Conservation (phyloP, 2,888 invertebrate genomes). For the Nomada ruficornis region DNA sequence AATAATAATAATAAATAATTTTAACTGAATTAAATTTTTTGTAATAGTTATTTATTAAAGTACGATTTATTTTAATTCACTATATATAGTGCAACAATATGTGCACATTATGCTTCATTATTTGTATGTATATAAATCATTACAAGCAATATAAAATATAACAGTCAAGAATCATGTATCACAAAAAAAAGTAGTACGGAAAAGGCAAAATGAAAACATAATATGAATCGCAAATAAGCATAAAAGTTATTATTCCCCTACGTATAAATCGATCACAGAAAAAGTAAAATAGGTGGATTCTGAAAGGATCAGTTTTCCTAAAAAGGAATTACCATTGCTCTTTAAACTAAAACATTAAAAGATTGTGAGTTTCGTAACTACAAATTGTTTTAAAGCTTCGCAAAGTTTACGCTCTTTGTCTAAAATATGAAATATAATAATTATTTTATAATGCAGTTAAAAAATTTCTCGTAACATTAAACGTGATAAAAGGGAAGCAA, state of each 20-base stretch:
- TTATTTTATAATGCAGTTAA: not conserved
- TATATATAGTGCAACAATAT: slow-evolving; percentile 21
- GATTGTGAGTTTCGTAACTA: not conserved
- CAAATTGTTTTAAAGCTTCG: not conserved
- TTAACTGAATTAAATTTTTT: not conserved
- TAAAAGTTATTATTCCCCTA: slow-evolving; percentile 8
- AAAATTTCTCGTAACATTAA: not conserved
- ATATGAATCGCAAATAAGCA: slow-evolving; percentile 15
- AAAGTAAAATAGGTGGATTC: slow-evolving; percentile 3
- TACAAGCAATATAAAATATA: slow-evolving; percentile 7
- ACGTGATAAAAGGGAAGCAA: not conserved
- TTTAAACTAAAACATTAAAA: not conserved
- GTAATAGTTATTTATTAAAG: slow-evolving; percentile 28
- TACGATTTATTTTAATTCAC: slow-evolving; percentile 7
- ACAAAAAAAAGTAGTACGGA: not conserved
- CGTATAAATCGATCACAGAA: slow-evolving; percentile 24
- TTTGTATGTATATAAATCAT: slow-evolving; percentile 15
- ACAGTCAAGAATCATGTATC: not conserved
- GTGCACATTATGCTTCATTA: slow-evolving; percentile 8
- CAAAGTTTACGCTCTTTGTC: not conserved
- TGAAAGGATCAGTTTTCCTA: slow-evolving; percentile 15
- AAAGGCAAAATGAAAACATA: slow-evolving; percentile 8
- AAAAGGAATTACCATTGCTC: not conserved
- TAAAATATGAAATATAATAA: not conserved
- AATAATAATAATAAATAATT: slow-evolving; percentile 1